Conservation (phyloP, 2,888 invertebrate species). For the Microplitis deprimator region DNA sequence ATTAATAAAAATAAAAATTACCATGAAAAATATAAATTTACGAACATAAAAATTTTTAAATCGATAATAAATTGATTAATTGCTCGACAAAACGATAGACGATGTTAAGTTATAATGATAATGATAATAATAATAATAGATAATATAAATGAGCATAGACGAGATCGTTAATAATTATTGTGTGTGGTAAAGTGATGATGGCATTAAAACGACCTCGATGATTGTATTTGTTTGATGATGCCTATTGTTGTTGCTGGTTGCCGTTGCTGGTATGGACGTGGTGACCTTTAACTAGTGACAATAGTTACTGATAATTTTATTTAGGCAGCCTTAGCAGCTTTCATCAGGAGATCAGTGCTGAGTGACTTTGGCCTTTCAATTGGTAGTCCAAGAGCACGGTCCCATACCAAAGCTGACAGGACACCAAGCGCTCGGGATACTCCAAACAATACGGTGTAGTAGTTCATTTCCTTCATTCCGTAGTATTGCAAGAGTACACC, state of each 20-base stretch:
- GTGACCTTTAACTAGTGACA: conserved; percentile 30
- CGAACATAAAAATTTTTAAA: background rate
- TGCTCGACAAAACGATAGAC: background rate
- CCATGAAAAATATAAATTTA: background rate
- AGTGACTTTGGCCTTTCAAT: conserved; percentile 89
- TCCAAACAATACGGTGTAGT: conserved; percentile 92
- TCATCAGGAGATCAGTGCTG: conserved; percentile 70
- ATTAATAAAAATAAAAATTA: background rate
- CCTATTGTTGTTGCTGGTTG: conserved; percentile 23
- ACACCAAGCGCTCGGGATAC: conserved; percentile 90
- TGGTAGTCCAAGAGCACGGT: conserved; percentile 85
- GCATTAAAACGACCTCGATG: background rate
- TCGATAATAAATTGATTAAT: background rate
- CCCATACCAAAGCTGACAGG: conserved; percentile 85
- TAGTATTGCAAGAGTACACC: conserved; percentile 84
- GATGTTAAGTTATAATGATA: background rate
- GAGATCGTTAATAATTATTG: conserved; percentile 9
- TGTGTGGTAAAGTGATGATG: background rate
- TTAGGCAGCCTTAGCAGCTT: conserved; percentile 65
- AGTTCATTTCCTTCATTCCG: conserved; percentile 90
- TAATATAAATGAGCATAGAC: background rate
- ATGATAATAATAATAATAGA: background rate
- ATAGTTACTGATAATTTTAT: conserved; percentile 22
- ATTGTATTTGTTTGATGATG: conserved; percentile 24
- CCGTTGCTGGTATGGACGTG: conserved; percentile 14